Base-by-base conservation (phyloP, 2,888 invertebrate genomes). In the Andrena chrysosceles region DNA sequence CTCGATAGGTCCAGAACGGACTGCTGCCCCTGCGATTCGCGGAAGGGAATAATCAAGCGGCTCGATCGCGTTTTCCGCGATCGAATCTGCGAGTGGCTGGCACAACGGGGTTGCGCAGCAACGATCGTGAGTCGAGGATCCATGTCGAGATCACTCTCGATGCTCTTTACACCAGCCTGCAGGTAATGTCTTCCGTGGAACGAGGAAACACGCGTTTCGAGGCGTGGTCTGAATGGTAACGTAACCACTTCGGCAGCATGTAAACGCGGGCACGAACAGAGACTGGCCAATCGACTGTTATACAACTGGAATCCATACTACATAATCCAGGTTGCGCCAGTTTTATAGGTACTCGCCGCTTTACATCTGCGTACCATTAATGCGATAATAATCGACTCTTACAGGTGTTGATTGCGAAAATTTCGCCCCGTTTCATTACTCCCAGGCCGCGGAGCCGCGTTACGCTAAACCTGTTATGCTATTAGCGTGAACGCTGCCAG, bases 141-240 rank as follows among this genome's bases (percentile, higher is more conserved):
- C 72, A 73, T 77, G 77, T 72, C 64, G 77, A 77, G 83, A 83
- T 72, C 83, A 48, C 42, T 82, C 83, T 69, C 77, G 72, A 64
- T 69, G 68, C 68, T 52, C 68, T 60, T 70, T 75, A 48, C 59
- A 49, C 23, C 52, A n/a, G 59, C 56, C 54, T 59, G 60, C 68
- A 73, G 67, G 66, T 87, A 89, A 89, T 89, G 85, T 74, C 86
- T 90, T 89, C 85, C 86, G 86, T 85, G 88, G 89, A 91, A 91
- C 88, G 89, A 91, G 91, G 90, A 91, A 91, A 91, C 85, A 84
- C 81, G 77, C 82, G 83, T 86, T 56, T 82, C 85, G 86, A 90
- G 91, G 90, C 86, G 90, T 89, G 89, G 90, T 81, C 66, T 70
- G 78, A 81, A 78, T 77, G 77, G 83, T 67, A 87, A 89, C 85